These are phyloP conservation scores for Babylonia areolata DNA, from an alignment of 1,140 invertebrate species.

Conservation along the genomic window DNA sequence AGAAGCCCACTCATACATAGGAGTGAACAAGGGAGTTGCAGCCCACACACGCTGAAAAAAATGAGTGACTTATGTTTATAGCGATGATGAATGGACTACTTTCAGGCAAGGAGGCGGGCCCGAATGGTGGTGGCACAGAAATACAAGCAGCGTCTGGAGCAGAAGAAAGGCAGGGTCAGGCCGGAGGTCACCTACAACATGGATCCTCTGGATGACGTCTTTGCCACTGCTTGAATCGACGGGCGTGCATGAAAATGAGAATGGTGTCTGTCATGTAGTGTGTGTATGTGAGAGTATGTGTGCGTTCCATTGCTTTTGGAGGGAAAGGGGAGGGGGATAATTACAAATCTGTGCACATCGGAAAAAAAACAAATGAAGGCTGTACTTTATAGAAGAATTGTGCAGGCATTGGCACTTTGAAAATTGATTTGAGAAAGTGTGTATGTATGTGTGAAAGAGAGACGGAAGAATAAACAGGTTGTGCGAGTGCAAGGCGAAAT, in stretches of 20 bases:
- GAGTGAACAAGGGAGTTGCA: no score
- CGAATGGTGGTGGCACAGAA: conserved; percentile 84
- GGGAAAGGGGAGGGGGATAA: no score
- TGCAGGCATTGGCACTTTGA: no score
- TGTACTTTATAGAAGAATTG: no score
- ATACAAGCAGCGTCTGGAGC: conserved; percentile 86
- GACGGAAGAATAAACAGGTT: neutral
- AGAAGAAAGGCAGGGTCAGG: conserved; percentile 87
- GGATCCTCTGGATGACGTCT: conserved; percentile 82
- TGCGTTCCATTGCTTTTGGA: no score
- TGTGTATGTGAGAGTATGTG: neutral
- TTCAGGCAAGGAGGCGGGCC: conserved; percentile 82
- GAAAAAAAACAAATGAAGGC: no score
- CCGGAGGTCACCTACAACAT: conserved; percentile 80
- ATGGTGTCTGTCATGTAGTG: no score
- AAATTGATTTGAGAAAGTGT: no score
- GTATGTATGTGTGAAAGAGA: neutral
- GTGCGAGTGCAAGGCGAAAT: neutral
- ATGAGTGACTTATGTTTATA: no score
- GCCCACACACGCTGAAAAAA: no score
- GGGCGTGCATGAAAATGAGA: neutral
- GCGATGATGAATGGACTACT: conserved; percentile 33
- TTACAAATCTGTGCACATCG: no score
- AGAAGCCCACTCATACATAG: no score
- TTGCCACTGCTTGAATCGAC: conserved; percentile 56